Evolutionary conservation across 2,888 invertebrate genomes (phyloP), one percentile per base, ranked within the genome.

Genomic region (Lamellibrachia columna): DNA sequence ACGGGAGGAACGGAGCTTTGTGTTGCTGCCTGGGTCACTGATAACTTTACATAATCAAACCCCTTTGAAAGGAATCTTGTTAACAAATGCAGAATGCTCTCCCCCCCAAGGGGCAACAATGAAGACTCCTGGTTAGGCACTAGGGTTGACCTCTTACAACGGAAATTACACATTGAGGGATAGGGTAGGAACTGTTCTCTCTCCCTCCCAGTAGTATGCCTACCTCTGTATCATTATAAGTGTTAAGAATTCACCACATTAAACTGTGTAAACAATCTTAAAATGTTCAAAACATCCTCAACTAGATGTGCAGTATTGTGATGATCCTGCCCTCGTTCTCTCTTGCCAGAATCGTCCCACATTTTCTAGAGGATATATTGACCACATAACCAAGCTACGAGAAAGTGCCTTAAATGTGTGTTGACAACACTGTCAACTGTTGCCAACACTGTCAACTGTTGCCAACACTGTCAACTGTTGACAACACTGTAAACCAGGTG

Each of bases 21-120:
- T 75, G 75, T 75, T 15, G 22, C 22, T n/a, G n/a, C 22, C 75
- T n/a, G 22, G n/a, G 75, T 75, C 75, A 75, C 75, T 75, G 75
- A 75, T 75, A 75, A 75, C 75, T 75, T 75, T 75, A 75, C 75
- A 75, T 75, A 75, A 75, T 75, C 75, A 75, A n/a, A n/a, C 75
- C n/a, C 15, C n/a, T n/a, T 75, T 75, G 75, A 75, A 22, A 22
- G 75, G 75, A 75, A 75, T 75, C 75, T 75, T 75, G 75, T 75
- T 75, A 75, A 75, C 22, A 75, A 60, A 75, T 75, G 15, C 75
- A 75, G 75, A 75, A 75, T 15, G 15, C 75, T 75, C 4, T 75
- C 22, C 75, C 75, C 75, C 75, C 75, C 75, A 22, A 22, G 75
- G 75, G 75, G 75, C 22, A 2, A 75, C 15, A 11, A 75, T 75